phyloP scores from a whole-genome alignment of 2,888 invertebrate species.

The Camptogramma bilineatum region DNA sequence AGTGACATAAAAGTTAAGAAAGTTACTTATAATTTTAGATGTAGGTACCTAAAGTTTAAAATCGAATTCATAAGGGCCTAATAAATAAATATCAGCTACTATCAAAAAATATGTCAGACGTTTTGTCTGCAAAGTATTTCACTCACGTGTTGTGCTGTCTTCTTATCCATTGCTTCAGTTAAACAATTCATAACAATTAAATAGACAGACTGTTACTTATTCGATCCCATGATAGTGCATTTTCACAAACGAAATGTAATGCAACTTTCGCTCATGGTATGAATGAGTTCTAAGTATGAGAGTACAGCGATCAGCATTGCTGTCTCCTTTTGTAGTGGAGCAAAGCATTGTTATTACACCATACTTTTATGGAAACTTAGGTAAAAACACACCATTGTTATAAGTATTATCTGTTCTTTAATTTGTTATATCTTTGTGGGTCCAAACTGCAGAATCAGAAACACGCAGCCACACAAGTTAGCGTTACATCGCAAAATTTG shows the following conservation, averaged over 20 bases:
- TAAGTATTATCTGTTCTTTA: constrained; percentile 3
- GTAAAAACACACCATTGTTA: constrained; percentile 31
- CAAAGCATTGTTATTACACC: constrained; percentile 31
- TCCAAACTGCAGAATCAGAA: not conserved
- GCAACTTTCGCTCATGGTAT: constrained; percentile 70
- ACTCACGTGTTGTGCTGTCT: not conserved
- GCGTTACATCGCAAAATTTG: constrained; percentile 33
- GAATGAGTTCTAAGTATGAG: constrained; percentile 35
- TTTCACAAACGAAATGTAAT: constrained; percentile 72
- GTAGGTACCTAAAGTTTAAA: no score
- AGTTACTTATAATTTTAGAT: no score
- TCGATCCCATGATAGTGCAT: constrained; percentile 66
- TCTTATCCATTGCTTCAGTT: not conserved
- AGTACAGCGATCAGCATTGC: constrained; percentile 24
- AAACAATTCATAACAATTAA: constrained; percentile 29
- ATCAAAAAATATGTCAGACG: not conserved
- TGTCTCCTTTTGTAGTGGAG: constrained; percentile 23
- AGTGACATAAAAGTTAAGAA: no score
- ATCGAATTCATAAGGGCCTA: no score
- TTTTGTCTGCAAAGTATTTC: constrained; percentile 5
- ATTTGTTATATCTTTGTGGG: constrained; percentile 3
- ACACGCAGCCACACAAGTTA: not conserved
- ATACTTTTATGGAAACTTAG: constrained; percentile 29
- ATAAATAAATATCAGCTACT: no score
- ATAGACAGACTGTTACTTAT: constrained; percentile 42